Base-by-base conservation (phyloP, 2,113 vertebrate genomes). In the Triplophysa rosa region DNA sequence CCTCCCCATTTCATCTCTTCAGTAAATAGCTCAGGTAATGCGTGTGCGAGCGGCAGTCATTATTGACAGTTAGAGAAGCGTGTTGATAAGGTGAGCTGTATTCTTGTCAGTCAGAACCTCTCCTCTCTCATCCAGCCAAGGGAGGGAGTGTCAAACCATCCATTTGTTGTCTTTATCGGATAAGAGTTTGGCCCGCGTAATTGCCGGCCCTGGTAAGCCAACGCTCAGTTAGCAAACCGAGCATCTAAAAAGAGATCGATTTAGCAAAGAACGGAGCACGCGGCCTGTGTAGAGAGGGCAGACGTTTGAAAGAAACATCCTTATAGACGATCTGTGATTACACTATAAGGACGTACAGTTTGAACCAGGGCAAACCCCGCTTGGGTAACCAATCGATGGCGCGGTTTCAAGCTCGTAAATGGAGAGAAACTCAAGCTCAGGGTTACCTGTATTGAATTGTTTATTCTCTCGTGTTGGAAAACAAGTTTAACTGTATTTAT, bases 111-210 rank as follows among this genome's bases (percentile, higher is more conserved):
- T 71, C 67, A 79, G 78, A 70, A 62, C 21, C 16, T 58, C 68
- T 26, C 8, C 24, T 63, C 42, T 37, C 23, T 79, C 49, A 37
- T 14, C 10, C 61, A 72, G 80, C 74, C 52, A 82, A 77, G 9
- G 13, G 52, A 87, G 80, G 84, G 89, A 88, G 85, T 87, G 88
- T 89, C 84, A 86, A 87, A 80, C 87, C 86, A 89, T 90, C 85
- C 89, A 87, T 90, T 90, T 91, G 89, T 89, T 88, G 87, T 90
- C 84, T 90, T 83, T 81, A 84, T 86, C 75, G 84, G 87, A 90
- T 87, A 86, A 86, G 87, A 87, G 88, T 86, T 86, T 84, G 87
- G 88, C 88, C 86, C 88, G 80, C 70, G 85, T 90, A 91, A 90
- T 90, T 66, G 47, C 40, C 3, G 23, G 47, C 37, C 75, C 37